Conservation (phyloP, 1,140 invertebrate genomes). For the Drosophila kikkawai region DNA sequence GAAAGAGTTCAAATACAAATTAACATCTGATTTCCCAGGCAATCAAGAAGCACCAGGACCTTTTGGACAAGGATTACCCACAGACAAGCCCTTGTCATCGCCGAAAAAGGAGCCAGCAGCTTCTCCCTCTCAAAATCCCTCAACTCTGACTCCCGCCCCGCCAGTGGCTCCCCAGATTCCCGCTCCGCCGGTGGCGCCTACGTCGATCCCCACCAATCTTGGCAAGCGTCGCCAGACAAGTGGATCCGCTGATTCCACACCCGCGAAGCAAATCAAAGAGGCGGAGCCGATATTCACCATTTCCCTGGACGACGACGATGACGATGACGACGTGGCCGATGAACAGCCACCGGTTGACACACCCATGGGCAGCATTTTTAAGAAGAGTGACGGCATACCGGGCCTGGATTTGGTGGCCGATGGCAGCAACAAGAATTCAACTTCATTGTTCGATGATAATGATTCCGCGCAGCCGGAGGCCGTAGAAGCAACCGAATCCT, state of each 20-base stretch:
- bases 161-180: neutral
- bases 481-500: neutral
- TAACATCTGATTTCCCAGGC: neutral
- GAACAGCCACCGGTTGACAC: conserved; percentile 1
- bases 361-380: conserved; percentile 74
- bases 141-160: neutral
- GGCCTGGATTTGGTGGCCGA: conserved; percentile 87
- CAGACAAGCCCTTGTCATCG: neutral
- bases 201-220: neutral
- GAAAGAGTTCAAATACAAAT: neutral
- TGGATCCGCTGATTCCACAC: neutral
- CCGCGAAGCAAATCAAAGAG: conserved; percentile 49
- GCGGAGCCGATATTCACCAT: conserved; percentile 54
- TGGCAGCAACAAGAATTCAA: conserved; percentile 48
- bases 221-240: conserved; percentile 52
- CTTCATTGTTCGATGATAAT: conserved; percentile 59
- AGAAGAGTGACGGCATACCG: conserved; percentile 86
- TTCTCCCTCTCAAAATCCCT: neutral
- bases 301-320: conserved; percentile 67
- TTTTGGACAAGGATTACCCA: neutral
- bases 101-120: neutral
- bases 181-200: neutral
- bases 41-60: neutral
- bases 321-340: conserved; percentile 7
- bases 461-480: neutral